Conservation (phyloP, 2,888 invertebrate genomes). For the Thecocarcelia acutangulata region DNA sequence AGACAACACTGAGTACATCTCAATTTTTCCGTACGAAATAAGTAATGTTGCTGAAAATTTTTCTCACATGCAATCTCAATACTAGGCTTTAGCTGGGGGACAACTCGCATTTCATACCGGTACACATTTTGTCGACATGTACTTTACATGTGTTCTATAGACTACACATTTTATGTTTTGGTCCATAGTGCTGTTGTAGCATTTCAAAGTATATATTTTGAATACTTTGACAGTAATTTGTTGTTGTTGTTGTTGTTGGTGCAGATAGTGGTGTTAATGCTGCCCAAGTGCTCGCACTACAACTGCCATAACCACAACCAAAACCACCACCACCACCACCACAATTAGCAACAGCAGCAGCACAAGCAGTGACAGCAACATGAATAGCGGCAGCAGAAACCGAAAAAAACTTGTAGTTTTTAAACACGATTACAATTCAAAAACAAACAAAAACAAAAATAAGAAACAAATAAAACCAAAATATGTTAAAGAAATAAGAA, state of each 20-base stretch:
- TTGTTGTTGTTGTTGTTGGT: conserved; percentile 64
- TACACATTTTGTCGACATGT: background rate
- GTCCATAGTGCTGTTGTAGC: conserved; percentile 52
- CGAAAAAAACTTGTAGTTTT: conserved; percentile 58
- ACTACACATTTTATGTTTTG: background rate
- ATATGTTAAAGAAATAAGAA: conserved; percentile 66
- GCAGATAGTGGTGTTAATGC: conserved; percentile 55
- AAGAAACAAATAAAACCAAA: conserved; percentile 47
- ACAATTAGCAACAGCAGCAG: conserved; percentile 48
- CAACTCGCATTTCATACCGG: no score
- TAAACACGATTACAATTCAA: conserved; percentile 54
- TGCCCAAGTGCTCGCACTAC: conserved; percentile 43
- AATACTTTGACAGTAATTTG: conserved; percentile 64
- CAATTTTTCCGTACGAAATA: no score
- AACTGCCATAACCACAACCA: conserved; percentile 21
- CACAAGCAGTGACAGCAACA: conserved; percentile 32
- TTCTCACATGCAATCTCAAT: no score
- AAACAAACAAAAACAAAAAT: conserved; percentile 9
- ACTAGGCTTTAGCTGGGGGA: no score
- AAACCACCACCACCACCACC: conserved; percentile 17
- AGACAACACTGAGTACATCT: no score
- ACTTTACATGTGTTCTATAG: no score
- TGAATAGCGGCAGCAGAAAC: conserved; percentile 45
- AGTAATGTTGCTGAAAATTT: no score
- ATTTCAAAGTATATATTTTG: conserved; percentile 58